Evolutionary conservation across 1,140 invertebrate genomes (phyloP).

Genomic region (Drosophila varians): DNA sequence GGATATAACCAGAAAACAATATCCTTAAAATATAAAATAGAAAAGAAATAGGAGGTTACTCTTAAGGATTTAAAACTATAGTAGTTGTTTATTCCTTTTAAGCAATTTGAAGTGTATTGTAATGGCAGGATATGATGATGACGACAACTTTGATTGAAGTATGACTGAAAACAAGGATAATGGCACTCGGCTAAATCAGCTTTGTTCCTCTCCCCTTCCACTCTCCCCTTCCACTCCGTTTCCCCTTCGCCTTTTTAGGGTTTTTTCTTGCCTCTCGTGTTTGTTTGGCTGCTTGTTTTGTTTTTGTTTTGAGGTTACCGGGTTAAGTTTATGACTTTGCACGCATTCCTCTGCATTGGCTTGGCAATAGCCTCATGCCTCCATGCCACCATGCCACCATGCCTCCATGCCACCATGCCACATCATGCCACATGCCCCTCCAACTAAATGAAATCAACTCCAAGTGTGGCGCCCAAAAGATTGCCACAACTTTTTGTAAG

Average conservation of each 20-base stretch:
- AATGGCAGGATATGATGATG: slow-evolving; percentile 6
- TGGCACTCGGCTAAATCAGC: slow-evolving; percentile 64
- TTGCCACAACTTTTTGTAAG: slow-evolving; percentile 13
- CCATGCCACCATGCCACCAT: no score
- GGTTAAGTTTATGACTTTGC: slow-evolving; percentile 74
- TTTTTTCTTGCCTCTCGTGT: slow-evolving; percentile 11
- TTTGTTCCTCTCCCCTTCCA: slow-evolving; percentile 23
- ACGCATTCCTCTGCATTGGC: slow-evolving; percentile 56
- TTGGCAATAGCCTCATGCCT: background rate
- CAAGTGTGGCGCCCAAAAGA: slow-evolving; percentile 30
- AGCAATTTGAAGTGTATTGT: background rate
- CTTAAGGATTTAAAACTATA: slow-evolving; percentile 24
- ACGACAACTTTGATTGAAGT: slow-evolving; percentile 34
- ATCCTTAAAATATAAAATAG: background rate
- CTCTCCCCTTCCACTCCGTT: background rate
- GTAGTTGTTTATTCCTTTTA: background rate
- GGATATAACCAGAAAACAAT: background rate
- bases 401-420: no score
- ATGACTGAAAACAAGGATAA: slow-evolving; percentile 22
- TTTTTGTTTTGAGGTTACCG: slow-evolving; percentile 61
- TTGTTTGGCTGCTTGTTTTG: background rate
- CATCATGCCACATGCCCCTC: background rate
- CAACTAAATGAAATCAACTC: slow-evolving; percentile 32
- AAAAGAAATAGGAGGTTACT: background rate
- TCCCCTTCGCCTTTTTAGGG: slow-evolving; percentile 12